A percentile compares a stretch with the other conserved stretches of the same genome.
phyloP scores from a whole-genome alignment of 1,140 invertebrate genomes.

The Drosophila sechellia region DNA sequence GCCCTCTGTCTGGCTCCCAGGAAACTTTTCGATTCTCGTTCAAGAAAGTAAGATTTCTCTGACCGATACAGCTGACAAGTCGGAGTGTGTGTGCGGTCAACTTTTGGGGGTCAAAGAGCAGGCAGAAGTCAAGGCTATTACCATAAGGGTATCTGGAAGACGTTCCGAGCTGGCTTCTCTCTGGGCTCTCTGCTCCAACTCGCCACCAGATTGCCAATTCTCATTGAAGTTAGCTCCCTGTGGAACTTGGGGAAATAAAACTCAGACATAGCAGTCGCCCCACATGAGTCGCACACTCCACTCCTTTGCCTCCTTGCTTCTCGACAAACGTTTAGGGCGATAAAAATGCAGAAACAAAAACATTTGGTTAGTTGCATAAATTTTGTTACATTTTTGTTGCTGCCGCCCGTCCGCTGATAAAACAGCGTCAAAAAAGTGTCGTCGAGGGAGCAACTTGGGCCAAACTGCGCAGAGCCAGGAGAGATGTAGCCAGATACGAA shows the following conservation, averaged over 20 bases:
- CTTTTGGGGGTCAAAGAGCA: slow-evolving; percentile 47
- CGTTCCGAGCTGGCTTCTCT: slow-evolving; percentile 3
- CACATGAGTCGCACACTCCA: slow-evolving; percentile 15
- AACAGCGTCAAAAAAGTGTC: slow-evolving; percentile 75
- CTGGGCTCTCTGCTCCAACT: slow-evolving; percentile 3
- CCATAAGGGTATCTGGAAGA: slow-evolving; percentile 18
- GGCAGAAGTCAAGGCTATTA: slow-evolving; percentile 50
- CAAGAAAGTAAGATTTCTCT: slow-evolving; percentile 69
- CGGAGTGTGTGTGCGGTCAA: slow-evolving; percentile 31
- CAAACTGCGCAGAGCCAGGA: slow-evolving; percentile 51
- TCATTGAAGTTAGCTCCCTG: slow-evolving; percentile 27
- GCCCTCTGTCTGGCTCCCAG: slow-evolving; percentile 42
- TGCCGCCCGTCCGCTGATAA: slow-evolving; percentile 57
- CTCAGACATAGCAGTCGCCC: slow-evolving; percentile 19
- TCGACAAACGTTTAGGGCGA: slow-evolving; percentile 55
- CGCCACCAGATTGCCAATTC: slow-evolving; percentile 21
- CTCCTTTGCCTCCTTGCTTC: slow-evolving; percentile 1
- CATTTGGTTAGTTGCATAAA: slow-evolving; percentile 81
- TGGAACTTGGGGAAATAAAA: slow-evolving; percentile 35
- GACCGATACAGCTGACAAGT: slow-evolving; percentile 32
- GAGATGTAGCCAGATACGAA: slow-evolving; percentile 23
- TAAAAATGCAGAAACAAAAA: slow-evolving; percentile 73
- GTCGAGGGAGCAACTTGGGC: slow-evolving; percentile 70
- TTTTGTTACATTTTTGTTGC: slow-evolving; percentile 42
- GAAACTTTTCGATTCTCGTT: slow-evolving; percentile 61